A percentile compares a stretch with the other conserved stretches of the same genome.
Evolutionary conservation across 2,888 invertebrate species (phyloP).

Genomic region (Mactromeris polynyma): DNA sequence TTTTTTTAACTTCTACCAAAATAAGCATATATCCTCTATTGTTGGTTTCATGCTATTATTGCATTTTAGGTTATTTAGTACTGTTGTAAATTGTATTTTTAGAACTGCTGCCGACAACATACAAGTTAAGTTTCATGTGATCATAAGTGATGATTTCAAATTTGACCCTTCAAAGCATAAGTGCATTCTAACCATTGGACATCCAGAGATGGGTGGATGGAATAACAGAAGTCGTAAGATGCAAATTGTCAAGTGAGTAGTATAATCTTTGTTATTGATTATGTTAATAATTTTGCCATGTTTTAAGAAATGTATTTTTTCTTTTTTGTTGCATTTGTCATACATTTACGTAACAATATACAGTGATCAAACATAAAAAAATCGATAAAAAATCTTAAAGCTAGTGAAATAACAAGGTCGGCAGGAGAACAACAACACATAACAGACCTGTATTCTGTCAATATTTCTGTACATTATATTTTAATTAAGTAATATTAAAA

Average conservation of each 20-base stretch:
- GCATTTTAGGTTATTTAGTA: neutral
- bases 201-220: conserved; percentile 27
- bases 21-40: neutral
- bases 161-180: conserved; percentile 24
- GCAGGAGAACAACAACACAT: too few relatives aligned
- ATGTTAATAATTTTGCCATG: neutral
- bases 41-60: neutral
- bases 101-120: conserved; percentile 7
- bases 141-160: conserved; percentile 32
- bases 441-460: too few relatives aligned
- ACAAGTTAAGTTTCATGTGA: conserved; percentile 37
- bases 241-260: conserved; percentile 29
- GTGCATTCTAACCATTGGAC: conserved; percentile 1
- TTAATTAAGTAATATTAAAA: too few relatives aligned
- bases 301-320: too few relatives aligned
- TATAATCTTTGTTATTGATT: neutral
- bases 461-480: too few relatives aligned
- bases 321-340: too few relatives aligned
- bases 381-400: too few relatives aligned
- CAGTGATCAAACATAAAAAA: too few relatives aligned
- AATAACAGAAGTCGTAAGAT: conserved; percentile 17
- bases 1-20: neutral
- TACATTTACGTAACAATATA: too few relatives aligned
- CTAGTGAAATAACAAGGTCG: too few relatives aligned
- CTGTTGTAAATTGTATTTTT: neutral